Evolutionary conservation across 1,140 invertebrate species (phyloP), one percentile per base, ranked within the genome.

Genomic region (Drosophila murphyi): DNA sequence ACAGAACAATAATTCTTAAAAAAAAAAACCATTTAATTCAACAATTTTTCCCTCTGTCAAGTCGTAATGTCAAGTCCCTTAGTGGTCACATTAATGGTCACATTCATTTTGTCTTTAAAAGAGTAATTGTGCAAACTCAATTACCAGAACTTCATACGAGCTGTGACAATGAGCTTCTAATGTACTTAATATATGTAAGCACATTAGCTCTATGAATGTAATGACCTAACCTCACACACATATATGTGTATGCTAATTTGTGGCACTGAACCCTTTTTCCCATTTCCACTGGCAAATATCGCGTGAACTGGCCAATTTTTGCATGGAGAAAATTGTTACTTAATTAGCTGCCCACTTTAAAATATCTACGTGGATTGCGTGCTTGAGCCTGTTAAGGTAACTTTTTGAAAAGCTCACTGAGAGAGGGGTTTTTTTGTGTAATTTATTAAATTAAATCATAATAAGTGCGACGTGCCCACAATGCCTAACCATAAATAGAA

Each of bases 381-480:
- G 76, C 43, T 52, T 6, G 29, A 62, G 52, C 50, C 39, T 55
- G 59, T 39, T 63, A 29, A 72, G 6, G 80, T 51, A 62, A 64
- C 68, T 74, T 82, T 89, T 83, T 89, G 80, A 89, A 89, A 80
- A 88, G 83, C 62, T 88, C 79, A 70, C 67, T 47, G 76, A 79
- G 79, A 6, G 79, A 82, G 76, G 69, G 77, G 81, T 79, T 88
- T 43, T n/a, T 43, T 43, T 43, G 10, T 43, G 85, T 77, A 81
- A 89, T 89, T 85, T 85, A 89, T 89, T 78, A 89, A 89, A 89
- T 89, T 85, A 89, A 89, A 89, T 89, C 85, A 89, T 85, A 80
- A 76, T 76, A 85, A 72, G 80, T 68, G 82, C 59, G 64, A 89
- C 80, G 78, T 80, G 82, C 64, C 77, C 65, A 54, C 63, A 32